Conservation (phyloP, 2,113 vertebrate genomes). For the Heterochromis multidens region DNA sequence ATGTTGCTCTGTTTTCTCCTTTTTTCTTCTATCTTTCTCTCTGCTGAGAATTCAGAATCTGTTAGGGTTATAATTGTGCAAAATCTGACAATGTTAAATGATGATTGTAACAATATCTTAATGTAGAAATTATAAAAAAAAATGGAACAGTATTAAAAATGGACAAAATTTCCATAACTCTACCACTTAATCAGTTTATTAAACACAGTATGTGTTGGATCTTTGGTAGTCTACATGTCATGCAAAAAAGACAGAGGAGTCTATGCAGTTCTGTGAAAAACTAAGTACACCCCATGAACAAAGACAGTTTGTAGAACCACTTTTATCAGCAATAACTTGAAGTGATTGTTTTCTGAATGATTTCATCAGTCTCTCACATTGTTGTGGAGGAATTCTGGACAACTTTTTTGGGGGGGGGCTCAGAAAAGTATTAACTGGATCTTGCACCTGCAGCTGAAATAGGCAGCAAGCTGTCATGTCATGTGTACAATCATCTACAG, state of each 20-base stretch:
- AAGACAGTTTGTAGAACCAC: not conserved
- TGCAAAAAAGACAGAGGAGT: not conserved
- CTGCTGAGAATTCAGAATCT: not conserved
- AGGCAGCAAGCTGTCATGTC: no score
- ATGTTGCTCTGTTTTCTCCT: slow-evolving; percentile 49
- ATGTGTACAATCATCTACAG: no score
- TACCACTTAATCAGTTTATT: not conserved
- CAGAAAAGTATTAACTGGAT: no score
- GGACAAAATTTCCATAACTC: not conserved
- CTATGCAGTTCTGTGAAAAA: not conserved
- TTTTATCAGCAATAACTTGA: not conserved
- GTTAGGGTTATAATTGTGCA: not conserved
- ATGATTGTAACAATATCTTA: not conserved
- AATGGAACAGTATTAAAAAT: not conserved
- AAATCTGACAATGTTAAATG: not conserved
- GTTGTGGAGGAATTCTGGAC: not conserved
- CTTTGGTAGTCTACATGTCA: not conserved
- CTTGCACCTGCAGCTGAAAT: no score
- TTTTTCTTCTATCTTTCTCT: slow-evolving; percentile 7
- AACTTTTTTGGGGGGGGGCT: no score
- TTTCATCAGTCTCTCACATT: not conserved
- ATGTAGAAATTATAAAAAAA: not conserved
- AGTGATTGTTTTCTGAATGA: not conserved
- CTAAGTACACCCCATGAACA: not conserved
- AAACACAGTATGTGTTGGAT: not conserved